Conservation (phyloP, 2,797 vertebrate genomes). For the Melanotaenia trifasciata region DNA sequence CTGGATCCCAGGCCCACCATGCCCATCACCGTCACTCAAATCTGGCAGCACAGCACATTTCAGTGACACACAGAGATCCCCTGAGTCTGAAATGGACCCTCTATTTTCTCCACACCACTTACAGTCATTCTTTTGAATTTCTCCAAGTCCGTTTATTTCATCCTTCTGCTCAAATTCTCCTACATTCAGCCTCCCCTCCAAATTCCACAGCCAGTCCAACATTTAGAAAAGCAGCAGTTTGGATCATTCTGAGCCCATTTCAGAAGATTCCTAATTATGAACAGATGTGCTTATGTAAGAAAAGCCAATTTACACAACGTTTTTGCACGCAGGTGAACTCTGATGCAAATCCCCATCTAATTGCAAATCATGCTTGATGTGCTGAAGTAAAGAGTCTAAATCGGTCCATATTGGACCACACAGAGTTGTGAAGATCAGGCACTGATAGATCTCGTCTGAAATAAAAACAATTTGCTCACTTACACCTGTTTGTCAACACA, state of each 20-base stretch:
- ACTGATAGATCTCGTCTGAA: not conserved
- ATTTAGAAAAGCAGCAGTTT: not conserved
- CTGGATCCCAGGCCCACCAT: slow-evolving; percentile 66
- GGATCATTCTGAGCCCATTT: not conserved
- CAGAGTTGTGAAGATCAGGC: not conserved
- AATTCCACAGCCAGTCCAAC: not conserved
- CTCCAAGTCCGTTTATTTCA: slow-evolving; percentile 14
- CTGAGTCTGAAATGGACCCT: slow-evolving; percentile 52
- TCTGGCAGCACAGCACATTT: slow-evolving; percentile 62
- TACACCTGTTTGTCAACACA: not conserved
- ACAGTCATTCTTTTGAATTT: slow-evolving; percentile 31
- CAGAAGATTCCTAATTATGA: not conserved
- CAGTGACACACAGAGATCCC: slow-evolving; percentile 72
- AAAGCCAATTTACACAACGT: not conserved
- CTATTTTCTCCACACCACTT: slow-evolving; percentile 32
- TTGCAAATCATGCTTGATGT: not conserved
- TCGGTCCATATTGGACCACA: not conserved
- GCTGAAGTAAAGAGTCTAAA: not conserved
- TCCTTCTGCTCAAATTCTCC: slow-evolving; percentile 2
- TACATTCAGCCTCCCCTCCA: slow-evolving; percentile 1
- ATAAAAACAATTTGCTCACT: not conserved
- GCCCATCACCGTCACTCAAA: slow-evolving; percentile 81
- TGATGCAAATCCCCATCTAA: not conserved
- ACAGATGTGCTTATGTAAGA: not conserved
- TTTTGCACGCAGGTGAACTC: not conserved